Evolutionary conservation across 2,888 invertebrate species (phyloP), one percentile per base, ranked within the genome.

Genomic region (Harpagoxenus sublaevis): DNA sequence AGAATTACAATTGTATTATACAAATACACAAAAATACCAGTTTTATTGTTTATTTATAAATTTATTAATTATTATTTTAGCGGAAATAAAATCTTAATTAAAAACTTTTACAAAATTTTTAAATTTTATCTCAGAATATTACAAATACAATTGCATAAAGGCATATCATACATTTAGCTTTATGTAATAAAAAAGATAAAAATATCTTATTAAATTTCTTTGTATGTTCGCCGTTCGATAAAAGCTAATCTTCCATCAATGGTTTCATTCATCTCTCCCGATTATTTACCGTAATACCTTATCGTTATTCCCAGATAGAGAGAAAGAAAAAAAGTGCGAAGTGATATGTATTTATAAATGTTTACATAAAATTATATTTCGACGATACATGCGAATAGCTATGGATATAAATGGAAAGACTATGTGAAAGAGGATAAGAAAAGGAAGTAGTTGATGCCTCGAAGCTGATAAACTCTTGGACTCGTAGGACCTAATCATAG

Each of bases 391-490:
- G 45, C 15, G 8, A 45, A 65, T 66, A 66, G 65, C 39, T 65
- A 68, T 48, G 31, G 28, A 48, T 68, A 68, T 68, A 28, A 68
- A 68, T 66, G 23, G 12, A 48, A 66, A 66, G 48, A 48, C 18
- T 68, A 12, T 28, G 15, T 28, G n/a, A 66, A 48, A 39, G 39
- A 57, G 35, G 70, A 73, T 62, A 77, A 71, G 74, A 68, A 63
- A 86, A 82, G 86, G 84, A 85, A 89, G 66, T 90, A 83, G 73
- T 87, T 73, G 60, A 84, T 84, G 86, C 66, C 66, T 53, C 55
- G 48, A 48, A 65, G 60, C 63, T 77, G 91, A 91, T 90, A 90
- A 90, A 91, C 91, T 90, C 79, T 89, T 90, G 87, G 89, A 84
- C 88, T 85, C 48, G 60, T 86, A 85, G 86, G 82, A 88, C 57